Percentiles rank a stretch among this genome's conserved stretches.
These are phyloP conservation scores for Timema podura DNA, from an alignment of 2,888 invertebrate genomes.

Conservation along the genomic window DNA sequence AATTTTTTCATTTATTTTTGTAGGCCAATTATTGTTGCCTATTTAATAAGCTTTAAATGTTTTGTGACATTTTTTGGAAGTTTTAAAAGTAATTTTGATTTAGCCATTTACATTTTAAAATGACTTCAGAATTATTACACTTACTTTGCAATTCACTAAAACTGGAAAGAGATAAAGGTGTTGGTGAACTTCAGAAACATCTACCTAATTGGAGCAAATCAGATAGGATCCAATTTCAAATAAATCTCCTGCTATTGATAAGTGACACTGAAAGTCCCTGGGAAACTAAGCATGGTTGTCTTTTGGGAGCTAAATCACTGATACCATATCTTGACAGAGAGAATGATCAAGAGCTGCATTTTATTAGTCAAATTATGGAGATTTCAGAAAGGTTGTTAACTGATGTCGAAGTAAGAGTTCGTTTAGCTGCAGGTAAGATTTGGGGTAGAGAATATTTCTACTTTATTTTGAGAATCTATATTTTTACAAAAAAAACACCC, in stretches of 20 bases:
- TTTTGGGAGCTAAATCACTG: constrained; percentile 43
- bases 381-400: constrained; percentile 41
- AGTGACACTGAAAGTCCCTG: constrained; percentile 38
- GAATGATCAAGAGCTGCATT: constrained; percentile 36
- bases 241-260: constrained; percentile 31
- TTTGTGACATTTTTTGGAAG: neutral
- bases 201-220: constrained; percentile 29
- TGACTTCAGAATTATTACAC: constrained; percentile 31
- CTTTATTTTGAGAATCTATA: neutral
- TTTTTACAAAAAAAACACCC: neutral
- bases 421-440: constrained; percentile 44
- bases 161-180: constrained; percentile 36
- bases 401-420: constrained; percentile 46
- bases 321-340: constrained; percentile 35
- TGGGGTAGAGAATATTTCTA: neutral
- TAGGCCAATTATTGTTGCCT: too few relatives aligned
- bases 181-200: constrained; percentile 33
- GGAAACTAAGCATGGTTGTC: constrained; percentile 46
- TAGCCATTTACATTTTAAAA: constrained; percentile 3
- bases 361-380: constrained; percentile 35
- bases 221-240: constrained; percentile 33
- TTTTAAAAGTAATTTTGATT: neutral
- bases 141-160: constrained; percentile 35
- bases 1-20: too few relatives aligned
- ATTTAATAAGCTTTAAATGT: neutral